Evolutionary conservation across 2,797 vertebrate genomes (phyloP).

Genomic region (Macropus fuliginosus): DNA sequence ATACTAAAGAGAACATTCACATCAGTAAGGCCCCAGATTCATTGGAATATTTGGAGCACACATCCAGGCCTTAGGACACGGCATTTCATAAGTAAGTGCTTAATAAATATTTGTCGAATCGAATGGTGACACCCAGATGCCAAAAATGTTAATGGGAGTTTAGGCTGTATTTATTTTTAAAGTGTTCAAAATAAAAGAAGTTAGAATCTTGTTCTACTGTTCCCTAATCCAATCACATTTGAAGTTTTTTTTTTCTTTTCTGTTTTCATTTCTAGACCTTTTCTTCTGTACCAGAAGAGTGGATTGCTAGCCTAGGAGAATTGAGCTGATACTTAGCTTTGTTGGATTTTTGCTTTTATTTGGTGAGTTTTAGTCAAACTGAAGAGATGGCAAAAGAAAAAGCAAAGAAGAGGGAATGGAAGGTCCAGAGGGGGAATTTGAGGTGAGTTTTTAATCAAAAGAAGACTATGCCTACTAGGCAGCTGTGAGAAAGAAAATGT

Average conservation of each 20-base stretch:
- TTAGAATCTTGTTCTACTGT: neutral
- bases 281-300: neutral
- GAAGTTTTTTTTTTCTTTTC: neutral
- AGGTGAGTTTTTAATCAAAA: constrained; percentile 38
- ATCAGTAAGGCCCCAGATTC: neutral
- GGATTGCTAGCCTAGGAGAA: neutral
- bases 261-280: neutral
- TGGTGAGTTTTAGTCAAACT: constrained; percentile 12
- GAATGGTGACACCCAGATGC: neutral
- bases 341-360: constrained; percentile 1
- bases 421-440: neutral
- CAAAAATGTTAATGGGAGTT: neutral
- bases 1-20: neutral
- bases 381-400: neutral
- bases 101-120: neutral
- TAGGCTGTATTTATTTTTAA: no score
- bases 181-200: neutral
- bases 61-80: neutral
- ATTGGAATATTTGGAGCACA: neutral
- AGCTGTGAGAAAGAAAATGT: neutral
- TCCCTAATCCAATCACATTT: neutral
- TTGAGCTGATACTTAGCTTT: neutral
- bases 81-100: neutral
- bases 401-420: neutral
- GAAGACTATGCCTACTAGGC: neutral